These are phyloP conservation scores for Delichon dasypus DNA, from an alignment of 2,797 vertebrate genomes.

Conservation along the genomic window DNA sequence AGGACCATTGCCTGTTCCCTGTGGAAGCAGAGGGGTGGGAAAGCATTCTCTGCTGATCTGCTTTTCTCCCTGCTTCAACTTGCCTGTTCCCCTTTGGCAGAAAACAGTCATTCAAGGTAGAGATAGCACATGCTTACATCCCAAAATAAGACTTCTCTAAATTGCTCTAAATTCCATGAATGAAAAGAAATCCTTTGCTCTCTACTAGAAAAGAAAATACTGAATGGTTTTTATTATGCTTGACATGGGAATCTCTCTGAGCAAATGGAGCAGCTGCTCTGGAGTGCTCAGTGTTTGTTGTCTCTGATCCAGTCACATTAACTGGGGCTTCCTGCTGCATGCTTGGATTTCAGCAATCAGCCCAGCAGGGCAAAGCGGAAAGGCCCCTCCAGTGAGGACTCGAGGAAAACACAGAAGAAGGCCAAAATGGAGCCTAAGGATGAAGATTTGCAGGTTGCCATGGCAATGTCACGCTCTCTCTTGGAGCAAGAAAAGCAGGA, in stretches of 20 bases:
- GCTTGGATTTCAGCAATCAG: slow-evolving; percentile 59
- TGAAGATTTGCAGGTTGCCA: slow-evolving; percentile 87
- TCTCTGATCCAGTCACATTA: neutral
- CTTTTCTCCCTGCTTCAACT: neutral
- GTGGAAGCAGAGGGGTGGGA: neutral
- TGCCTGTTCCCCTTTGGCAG: neutral
- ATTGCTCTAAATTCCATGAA: neutral
- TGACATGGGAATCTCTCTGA: neutral
- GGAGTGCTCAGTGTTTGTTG: neutral
- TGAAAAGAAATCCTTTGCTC: neutral
- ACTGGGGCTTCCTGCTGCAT: slow-evolving; percentile 19
- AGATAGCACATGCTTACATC: neutral
- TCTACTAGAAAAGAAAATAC: neutral
- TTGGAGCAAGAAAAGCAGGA: slow-evolving; percentile 75
- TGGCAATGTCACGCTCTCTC: slow-evolving; percentile 91
- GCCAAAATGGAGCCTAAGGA: slow-evolving; percentile 70
- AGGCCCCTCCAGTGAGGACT: slow-evolving; percentile 61
- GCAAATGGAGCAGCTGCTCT: slow-evolving; percentile 20
- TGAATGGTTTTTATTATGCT: neutral
- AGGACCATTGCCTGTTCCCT: neutral
- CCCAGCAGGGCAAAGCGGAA: slow-evolving; percentile 77
- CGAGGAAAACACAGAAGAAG: slow-evolving; percentile 77
- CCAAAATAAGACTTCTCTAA: neutral
- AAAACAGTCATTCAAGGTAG: neutral
- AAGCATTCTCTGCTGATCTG: neutral